Conservation (phyloP, 37 sponge, comb jelly and placozoan species). For the Haliclona indistincta region DNA sequence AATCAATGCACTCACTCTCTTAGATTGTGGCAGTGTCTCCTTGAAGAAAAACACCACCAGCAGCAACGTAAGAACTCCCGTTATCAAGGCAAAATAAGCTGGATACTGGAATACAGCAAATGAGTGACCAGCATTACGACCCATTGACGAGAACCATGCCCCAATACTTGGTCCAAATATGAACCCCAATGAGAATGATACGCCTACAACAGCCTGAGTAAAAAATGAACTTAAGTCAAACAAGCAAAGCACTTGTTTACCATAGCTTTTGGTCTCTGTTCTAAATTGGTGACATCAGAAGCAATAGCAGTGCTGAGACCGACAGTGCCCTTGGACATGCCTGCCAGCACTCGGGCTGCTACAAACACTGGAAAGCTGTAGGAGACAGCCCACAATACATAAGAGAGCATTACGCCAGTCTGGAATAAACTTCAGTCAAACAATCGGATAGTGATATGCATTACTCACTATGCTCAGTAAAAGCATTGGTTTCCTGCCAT, state of each 20-base stretch:
- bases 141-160: conserved; percentile 76
- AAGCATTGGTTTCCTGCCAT: conserved; percentile 77
- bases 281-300: conserved; percentile 74
- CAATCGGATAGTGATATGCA: not conserved
- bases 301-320: conserved; percentile 84
- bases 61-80: conserved; percentile 50
- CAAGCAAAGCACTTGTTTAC: conserved; percentile 14
- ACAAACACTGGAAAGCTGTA: conserved; percentile 77
- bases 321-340: conserved; percentile 81
- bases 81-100: conserved; percentile 72
- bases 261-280: conserved; percentile 81
- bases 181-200: conserved; percentile 89
- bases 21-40: conserved; percentile 71
- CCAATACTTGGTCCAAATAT: conserved; percentile 89
- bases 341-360: conserved; percentile 77
- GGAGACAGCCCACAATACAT: conserved; percentile 86
- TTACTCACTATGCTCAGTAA: conserved; percentile 70
- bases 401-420: conserved; percentile 77
- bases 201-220: conserved; percentile 72
- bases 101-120: conserved; percentile 79
- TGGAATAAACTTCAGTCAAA: conserved; percentile 7
- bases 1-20: conserved; percentile 42
- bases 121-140: not conserved
- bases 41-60: conserved; percentile 43
- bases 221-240: not conserved